Evolutionary conservation across 1,140 invertebrate genomes (phyloP).

Genomic region (Drusus annulatus): DNA sequence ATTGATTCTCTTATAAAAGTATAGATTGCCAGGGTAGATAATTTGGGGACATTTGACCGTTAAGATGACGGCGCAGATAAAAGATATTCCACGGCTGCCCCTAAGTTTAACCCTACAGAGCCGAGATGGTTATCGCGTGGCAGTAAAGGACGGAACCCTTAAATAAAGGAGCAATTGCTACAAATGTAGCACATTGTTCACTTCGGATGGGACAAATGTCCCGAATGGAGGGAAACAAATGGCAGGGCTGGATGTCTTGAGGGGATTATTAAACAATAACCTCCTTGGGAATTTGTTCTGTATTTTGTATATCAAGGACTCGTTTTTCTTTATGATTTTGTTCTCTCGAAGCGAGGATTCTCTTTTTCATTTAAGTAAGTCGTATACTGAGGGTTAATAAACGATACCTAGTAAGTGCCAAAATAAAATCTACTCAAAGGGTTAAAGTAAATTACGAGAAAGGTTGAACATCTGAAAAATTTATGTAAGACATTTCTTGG

Average conservation of each 20-base stretch:
- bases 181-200: constrained; percentile 29
- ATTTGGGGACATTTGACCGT: constrained; percentile 8
- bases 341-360: no score
- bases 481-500: no score
- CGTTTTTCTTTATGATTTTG: not conserved
- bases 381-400: no score
- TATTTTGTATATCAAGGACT: constrained; percentile 8
- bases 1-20: no score
- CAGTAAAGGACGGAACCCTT: constrained; percentile 6
- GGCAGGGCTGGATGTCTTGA: not conserved
- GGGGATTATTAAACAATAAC: constrained; percentile 23
- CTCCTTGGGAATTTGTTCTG: not conserved
- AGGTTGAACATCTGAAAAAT: no score
- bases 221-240: constrained; percentile 15
- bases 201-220: constrained; percentile 2
- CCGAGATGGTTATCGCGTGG: constrained; percentile 4
- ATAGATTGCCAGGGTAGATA: not conserved
- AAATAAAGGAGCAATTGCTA: constrained; percentile 1
- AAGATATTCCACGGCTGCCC: not conserved
- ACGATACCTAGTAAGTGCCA: no score
- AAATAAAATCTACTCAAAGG: no score
- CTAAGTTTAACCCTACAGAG: not conserved
- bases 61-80: not conserved
- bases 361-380: no score
- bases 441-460: no score